A percentile compares a stretch with the other conserved stretches of the same genome.
phyloP scores from a whole-genome alignment of 2,888 invertebrate genomes.

The Dryocosmus kuriphilus region DNA sequence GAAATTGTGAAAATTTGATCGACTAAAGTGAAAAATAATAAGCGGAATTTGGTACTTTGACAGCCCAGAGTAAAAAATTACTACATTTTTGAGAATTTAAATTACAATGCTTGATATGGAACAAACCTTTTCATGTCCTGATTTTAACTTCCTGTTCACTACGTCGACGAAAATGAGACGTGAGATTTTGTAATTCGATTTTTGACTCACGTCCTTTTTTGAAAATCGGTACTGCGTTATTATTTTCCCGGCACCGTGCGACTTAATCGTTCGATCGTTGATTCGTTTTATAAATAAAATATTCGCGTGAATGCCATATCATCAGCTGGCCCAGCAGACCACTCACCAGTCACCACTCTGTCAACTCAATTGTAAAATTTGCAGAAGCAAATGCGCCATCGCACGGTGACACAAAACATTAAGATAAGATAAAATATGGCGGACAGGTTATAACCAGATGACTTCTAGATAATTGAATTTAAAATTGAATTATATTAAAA shows the following conservation, averaged over 20 bases:
- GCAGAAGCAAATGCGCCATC: too few species aligned
- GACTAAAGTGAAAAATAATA: not conserved
- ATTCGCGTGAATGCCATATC: constrained; percentile 30
- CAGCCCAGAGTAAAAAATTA: not conserved
- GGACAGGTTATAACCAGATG: too few species aligned
- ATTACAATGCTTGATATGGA: constrained; percentile 9
- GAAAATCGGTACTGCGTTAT: not conserved
- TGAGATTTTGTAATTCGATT: not conserved
- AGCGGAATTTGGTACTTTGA: constrained; percentile 5
- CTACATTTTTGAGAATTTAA: constrained; percentile 17
- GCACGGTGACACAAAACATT: too few species aligned
- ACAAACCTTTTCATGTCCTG: constrained; percentile 29
- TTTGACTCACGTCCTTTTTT: not conserved
- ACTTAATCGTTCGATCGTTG: not conserved
- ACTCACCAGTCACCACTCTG: too few species aligned
- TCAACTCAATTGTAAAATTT: too few species aligned
- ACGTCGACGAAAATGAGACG: not conserved
- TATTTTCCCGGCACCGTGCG: not conserved
- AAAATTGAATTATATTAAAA: too few species aligned
- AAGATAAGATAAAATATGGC: too few species aligned
- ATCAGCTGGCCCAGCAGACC: constrained; percentile 24
- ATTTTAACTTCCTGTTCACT: constrained; percentile 30
- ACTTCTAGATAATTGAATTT: too few species aligned
- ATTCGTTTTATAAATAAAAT: constrained; percentile 28
- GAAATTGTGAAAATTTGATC: not conserved